Conservation (phyloP, 2,797 vertebrate species). For the Streptopelia turtur region DNA sequence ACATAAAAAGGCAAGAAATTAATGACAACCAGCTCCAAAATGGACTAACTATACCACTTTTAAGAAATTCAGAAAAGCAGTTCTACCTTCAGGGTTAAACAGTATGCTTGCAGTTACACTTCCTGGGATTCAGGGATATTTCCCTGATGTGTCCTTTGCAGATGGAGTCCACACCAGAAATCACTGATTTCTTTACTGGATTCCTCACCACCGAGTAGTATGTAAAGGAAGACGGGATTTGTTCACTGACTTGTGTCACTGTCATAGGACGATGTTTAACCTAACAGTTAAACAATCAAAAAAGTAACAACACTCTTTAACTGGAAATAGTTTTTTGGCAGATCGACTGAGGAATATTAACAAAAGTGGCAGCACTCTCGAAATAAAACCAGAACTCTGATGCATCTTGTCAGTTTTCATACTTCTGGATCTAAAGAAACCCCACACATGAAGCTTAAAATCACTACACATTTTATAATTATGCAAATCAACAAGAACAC, state of each 20-base stretch:
- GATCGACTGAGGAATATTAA: background rate
- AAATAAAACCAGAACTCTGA: background rate
- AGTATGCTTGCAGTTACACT: background rate
- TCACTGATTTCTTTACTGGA: background rate
- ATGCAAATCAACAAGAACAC: background rate
- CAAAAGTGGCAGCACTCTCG: background rate
- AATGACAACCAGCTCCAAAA: background rate
- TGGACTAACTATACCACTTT: background rate
- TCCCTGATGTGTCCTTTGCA: rapidly evolving
- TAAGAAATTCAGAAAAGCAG: background rate
- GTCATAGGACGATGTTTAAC: background rate
- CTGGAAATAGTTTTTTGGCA: background rate
- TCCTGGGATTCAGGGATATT: background rate
- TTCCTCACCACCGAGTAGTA: background rate
- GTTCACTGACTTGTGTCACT: background rate
- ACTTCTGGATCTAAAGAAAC: background rate
- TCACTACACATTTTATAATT: background rate
- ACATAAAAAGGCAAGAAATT: background rate
- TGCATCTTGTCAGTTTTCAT: background rate
- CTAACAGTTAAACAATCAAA: background rate
- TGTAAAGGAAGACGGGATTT: background rate
- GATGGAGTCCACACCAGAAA: background rate
- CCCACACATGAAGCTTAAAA: background rate
- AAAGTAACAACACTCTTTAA: background rate
- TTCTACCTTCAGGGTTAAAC: background rate